Evolutionary conservation across 2,113 vertebrate species (phyloP).

Genomic region (Trogon surrucura): DNA sequence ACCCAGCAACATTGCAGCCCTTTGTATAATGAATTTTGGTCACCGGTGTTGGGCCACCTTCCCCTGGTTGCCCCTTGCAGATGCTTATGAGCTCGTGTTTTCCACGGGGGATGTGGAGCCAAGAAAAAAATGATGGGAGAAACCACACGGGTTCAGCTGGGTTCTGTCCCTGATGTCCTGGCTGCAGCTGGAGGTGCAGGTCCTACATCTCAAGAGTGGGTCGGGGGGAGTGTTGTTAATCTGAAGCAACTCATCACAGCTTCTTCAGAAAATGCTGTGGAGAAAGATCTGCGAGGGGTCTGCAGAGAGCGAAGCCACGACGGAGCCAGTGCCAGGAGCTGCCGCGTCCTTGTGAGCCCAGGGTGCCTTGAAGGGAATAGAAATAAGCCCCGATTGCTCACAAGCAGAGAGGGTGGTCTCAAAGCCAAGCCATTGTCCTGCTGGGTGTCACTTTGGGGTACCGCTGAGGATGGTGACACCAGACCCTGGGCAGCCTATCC

Average conservation of each 20-base stretch:
- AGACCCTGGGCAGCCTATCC: accelerated
- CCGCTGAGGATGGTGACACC: background rate
- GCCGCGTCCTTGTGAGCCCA: background rate
- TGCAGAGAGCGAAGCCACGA: background rate
- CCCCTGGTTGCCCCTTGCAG: background rate
- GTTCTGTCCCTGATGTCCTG: accelerated
- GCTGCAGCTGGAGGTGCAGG: background rate
- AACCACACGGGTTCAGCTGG: background rate
- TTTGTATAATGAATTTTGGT: accelerated
- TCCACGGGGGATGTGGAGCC: background rate
- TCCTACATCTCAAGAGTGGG: background rate
- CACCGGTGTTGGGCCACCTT: accelerated
- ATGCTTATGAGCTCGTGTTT: background rate
- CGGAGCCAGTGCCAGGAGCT: accelerated
- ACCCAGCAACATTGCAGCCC: background rate
- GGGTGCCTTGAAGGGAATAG: accelerated
- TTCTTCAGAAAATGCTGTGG: background rate
- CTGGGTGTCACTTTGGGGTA: background rate
- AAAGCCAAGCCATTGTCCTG: accelerated
- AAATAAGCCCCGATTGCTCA: background rate
- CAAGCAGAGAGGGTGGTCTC: background rate
- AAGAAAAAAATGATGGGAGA: background rate
- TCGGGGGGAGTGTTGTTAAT: accelerated
- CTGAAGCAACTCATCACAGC: background rate
- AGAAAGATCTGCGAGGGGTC: background rate